phyloP scores from a whole-genome alignment of 2,888 invertebrate genomes.

The Cryptophagus acutangulus region DNA sequence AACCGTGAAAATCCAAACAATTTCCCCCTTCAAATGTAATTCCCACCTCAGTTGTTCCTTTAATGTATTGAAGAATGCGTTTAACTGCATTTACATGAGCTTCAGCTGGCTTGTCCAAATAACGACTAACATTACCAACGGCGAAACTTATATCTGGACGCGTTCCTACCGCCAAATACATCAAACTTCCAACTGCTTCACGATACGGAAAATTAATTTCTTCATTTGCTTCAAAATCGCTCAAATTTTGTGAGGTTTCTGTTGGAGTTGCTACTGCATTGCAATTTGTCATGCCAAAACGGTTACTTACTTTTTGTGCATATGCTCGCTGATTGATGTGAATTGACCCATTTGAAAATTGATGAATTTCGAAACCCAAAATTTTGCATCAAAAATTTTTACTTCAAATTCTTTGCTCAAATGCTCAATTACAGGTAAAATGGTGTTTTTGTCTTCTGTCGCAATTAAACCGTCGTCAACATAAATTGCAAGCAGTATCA shows the following conservation, averaged over 20 bases:
- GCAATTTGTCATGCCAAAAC: neutral
- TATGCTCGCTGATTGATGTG: neutral
- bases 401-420: too few species aligned
- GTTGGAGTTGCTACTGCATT: neutral
- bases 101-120: constrained; percentile 5
- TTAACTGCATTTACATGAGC: constrained; percentile 2
- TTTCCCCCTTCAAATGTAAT: neutral
- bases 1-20: neutral
- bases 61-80: constrained; percentile 2
- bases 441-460: too few species aligned
- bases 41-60: neutral
- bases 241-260: too few species aligned
- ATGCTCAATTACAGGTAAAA: neutral
- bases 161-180: constrained; percentile 20
- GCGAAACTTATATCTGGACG: constrained; percentile 27
- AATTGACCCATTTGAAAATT: neutral
- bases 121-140: constrained; percentile 22
- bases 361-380: neutral
- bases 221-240: too few species aligned
- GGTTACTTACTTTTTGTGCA: neutral
- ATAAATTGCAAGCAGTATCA: neutral
- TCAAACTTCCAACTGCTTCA: constrained; percentile 22
- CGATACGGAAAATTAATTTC: too few species aligned
- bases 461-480: constrained; percentile 5
- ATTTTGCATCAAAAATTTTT: too few species aligned